Evolutionary conservation across 64 coral and sea anemone genomes (phyloP).

Genomic region (Acropora yongei): DNA sequence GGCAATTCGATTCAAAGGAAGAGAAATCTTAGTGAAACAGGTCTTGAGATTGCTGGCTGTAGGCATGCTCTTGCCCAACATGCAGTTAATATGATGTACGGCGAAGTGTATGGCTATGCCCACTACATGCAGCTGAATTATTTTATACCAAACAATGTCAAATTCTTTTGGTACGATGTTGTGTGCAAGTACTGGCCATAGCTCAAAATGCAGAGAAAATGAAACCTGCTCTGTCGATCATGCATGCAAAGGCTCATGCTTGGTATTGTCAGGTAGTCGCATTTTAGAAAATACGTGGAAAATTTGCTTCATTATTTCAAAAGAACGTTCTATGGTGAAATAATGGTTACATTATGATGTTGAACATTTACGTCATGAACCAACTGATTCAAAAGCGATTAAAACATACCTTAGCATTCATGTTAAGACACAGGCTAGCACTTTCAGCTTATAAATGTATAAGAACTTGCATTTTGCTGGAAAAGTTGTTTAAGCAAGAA

Average conservation of each 20-base stretch:
- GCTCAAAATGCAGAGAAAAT: slow-evolving; percentile 55
- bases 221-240: slow-evolving; percentile 72
- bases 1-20: slow-evolving; percentile 56
- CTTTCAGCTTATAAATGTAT: too few relatives aligned
- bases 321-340: too few relatives aligned
- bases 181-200: slow-evolving; percentile 77
- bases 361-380: too few relatives aligned
- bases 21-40: slow-evolving; percentile 52
- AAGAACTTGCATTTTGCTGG: too few relatives aligned
- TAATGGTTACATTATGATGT: too few relatives aligned
- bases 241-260: slow-evolving; percentile 72
- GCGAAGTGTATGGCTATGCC: slow-evolving; percentile 78
- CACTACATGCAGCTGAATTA: slow-evolving; percentile 61
- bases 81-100: slow-evolving; percentile 61
- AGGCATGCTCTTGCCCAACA: slow-evolving; percentile 62
- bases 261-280: slow-evolving; percentile 73
- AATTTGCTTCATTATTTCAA: too few relatives aligned
- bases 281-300: too few relatives aligned
- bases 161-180: slow-evolving; percentile 77
- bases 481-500: too few relatives aligned
- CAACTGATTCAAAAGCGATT: too few relatives aligned
- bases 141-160: slow-evolving; percentile 23
- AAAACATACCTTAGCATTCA: too few relatives aligned
- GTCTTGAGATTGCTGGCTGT: slow-evolving; percentile 62
- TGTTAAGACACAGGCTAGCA: too few relatives aligned